A percentile compares a stretch with the other conserved stretches of the same genome.
Evolutionary conservation across 2,113 vertebrate species (phyloP).

Genomic region (Limnothrissa miodon): DNA sequence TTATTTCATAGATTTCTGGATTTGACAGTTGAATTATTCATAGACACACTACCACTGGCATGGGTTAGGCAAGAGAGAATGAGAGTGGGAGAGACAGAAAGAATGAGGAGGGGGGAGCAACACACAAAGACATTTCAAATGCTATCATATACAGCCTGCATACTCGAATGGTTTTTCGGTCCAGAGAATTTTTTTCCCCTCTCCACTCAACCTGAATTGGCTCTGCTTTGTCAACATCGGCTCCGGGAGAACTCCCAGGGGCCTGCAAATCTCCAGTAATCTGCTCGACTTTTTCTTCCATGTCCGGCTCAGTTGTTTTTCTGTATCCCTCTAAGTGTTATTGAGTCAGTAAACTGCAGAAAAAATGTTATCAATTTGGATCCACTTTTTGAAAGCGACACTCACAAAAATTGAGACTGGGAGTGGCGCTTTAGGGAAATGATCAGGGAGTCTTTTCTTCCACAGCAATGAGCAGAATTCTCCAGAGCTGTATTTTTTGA

Average conservation of each 20-base stretch:
- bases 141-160: conserved; percentile 31
- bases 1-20: conserved; percentile 66
- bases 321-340: conserved; percentile 58
- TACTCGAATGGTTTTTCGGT: conserved; percentile 34
- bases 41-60: conserved; percentile 50
- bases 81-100: conserved; percentile 22
- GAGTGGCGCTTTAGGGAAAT: not conserved
- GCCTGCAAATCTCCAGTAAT: conserved; percentile 57
- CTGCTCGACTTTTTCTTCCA: conserved; percentile 51
- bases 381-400: conserved; percentile 23
- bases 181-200: conserved; percentile 24
- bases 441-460: not conserved
- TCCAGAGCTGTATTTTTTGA: not conserved
- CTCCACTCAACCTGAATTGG: conserved; percentile 40
- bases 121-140: conserved; percentile 40
- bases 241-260: conserved; percentile 55
- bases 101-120: conserved; percentile 10
- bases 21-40: conserved; percentile 68
- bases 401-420: not conserved
- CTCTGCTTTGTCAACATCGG: conserved; percentile 61
- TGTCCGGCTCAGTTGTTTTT: conserved; percentile 46
- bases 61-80: not conserved
- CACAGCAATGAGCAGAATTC: not conserved
- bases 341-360: conserved; percentile 54
- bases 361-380: conserved; percentile 56